These are phyloP conservation scores for Leptoteleia sp. DNA, from an alignment of 1,140 invertebrate species.

Conservation along the genomic window DNA sequence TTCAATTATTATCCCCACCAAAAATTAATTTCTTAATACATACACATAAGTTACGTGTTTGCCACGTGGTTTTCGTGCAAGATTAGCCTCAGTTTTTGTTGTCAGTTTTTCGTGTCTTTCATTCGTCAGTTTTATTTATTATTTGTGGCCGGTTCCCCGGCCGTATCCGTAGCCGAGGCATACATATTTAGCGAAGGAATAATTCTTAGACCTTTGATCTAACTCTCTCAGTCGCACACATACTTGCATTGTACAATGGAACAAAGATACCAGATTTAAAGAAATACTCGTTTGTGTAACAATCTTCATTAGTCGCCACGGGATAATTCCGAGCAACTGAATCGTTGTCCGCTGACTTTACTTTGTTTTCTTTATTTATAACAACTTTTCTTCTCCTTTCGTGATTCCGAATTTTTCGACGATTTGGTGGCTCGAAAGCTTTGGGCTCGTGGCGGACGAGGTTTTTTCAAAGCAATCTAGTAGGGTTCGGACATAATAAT, in stretches of 20 bases:
- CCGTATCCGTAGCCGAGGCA: constrained; percentile 66
- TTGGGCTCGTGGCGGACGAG: constrained; percentile 18
- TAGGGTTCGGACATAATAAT: constrained; percentile 71
- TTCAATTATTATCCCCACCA: too few relatives aligned
- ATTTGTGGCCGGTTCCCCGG: constrained; percentile 32
- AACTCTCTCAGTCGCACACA: constrained; percentile 68
- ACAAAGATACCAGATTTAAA: constrained; percentile 58
- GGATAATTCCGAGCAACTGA: constrained; percentile 6
- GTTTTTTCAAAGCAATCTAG: constrained; percentile 74
- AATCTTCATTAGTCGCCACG: constrained; percentile 42
- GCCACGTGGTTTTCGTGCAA: too few relatives aligned
- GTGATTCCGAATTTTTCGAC: constrained; percentile 1
- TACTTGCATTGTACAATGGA: constrained; percentile 71
- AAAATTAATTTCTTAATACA: too few relatives aligned
- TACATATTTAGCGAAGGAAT: constrained; percentile 69
- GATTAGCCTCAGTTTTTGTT: too few relatives aligned
- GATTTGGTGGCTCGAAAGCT: constrained; percentile 14
- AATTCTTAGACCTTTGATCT: constrained; percentile 66
- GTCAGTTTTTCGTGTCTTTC: constrained; percentile 18
- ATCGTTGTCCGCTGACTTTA: background rate
- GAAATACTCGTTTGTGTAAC: constrained; percentile 74
- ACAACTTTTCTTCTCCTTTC: too few relatives aligned
- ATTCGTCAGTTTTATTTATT: constrained; percentile 33
- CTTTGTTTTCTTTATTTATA: too few relatives aligned
- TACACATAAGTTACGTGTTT: too few relatives aligned